Evolutionary conservation across 2,797 vertebrate species (phyloP).

Genomic region (Aulostomus chinensis): DNA sequence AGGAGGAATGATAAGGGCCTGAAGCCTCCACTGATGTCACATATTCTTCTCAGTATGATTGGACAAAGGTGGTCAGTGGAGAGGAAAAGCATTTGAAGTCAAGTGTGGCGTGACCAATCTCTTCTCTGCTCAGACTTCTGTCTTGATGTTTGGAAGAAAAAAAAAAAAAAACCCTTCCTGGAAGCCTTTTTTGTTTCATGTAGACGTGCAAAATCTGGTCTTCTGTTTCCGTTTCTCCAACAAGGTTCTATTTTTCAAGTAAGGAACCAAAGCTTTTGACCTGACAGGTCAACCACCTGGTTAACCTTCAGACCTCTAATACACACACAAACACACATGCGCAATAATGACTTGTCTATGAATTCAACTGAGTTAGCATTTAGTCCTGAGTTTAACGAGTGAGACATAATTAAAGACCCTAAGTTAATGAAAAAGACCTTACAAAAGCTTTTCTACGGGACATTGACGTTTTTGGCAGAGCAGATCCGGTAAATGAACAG

Average conservation of each 20-base stretch:
- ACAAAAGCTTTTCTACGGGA: too few relatives aligned
- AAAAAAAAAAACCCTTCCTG: slow-evolving; percentile 43
- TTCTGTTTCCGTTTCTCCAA: too few relatives aligned
- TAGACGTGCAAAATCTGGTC: too few relatives aligned
- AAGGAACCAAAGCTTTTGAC: slow-evolving; percentile 64
- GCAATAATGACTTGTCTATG: slow-evolving; percentile 17
- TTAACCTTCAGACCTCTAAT: slow-evolving; percentile 39
- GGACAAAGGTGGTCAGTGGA: slow-evolving; percentile 32
- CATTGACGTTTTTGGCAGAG: slow-evolving; percentile 28
- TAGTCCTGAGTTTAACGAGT: slow-evolving; percentile 2
- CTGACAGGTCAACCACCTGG: slow-evolving; percentile 49
- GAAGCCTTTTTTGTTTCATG: slow-evolving; percentile 38
- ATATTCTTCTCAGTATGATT: slow-evolving; percentile 17
- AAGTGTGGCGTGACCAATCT: slow-evolving; percentile 11
- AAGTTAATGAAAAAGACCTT: too few relatives aligned
- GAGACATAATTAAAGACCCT: background rate
- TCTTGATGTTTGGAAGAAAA: too few relatives aligned
- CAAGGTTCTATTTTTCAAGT: too few relatives aligned
- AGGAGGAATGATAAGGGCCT: slow-evolving; percentile 40
- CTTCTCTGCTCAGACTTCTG: slow-evolving; percentile 14
- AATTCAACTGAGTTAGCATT: slow-evolving; percentile 27
- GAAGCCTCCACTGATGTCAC: slow-evolving; percentile 32
- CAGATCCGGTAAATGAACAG: slow-evolving; percentile 49
- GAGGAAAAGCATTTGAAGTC: slow-evolving; percentile 35
- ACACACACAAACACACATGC: slow-evolving; percentile 8